Conservation (phyloP, 2,797 vertebrate species). For the Schizopygopsis malacanthus region DNA sequence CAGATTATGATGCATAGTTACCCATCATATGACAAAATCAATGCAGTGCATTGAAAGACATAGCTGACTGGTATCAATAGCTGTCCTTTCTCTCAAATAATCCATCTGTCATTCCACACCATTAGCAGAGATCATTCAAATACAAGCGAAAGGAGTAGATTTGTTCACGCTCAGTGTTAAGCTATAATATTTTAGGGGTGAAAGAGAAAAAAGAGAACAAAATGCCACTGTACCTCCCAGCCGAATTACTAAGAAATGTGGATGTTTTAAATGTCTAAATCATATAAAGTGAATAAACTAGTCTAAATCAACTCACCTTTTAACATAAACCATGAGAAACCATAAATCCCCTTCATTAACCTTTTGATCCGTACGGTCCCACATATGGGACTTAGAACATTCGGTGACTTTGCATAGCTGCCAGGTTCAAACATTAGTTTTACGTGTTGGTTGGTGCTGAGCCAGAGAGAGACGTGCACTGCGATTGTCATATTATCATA, state of each 20-base stretch:
- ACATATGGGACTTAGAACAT: no score
- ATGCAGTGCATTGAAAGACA: slow-evolving; percentile 13
- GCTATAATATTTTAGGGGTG: background rate
- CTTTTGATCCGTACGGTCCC: no score
- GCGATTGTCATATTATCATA: no score
- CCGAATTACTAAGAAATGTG: background rate
- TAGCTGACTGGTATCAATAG: slow-evolving; percentile 29
- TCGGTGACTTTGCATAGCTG: no score
- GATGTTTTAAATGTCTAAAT: background rate
- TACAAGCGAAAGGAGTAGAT: background rate
- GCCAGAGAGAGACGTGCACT: no score
- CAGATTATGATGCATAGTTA: slow-evolving; percentile 33
- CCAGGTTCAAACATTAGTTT: no score
- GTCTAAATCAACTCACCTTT: no score
- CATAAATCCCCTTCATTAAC: no score
- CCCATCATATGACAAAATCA: slow-evolving; percentile 14
- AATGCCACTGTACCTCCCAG: background rate
- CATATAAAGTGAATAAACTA: background rate
- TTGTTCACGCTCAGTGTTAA: slow-evolving; percentile 15
- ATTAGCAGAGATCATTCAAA: slow-evolving; percentile 38
- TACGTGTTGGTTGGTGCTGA: no score
- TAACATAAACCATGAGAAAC: no score
- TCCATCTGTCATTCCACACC: slow-evolving; percentile 36
- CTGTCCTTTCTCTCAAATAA: slow-evolving; percentile 31
- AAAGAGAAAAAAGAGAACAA: background rate